Conservation (phyloP, 2,888 invertebrate genomes). For the Amphiduros pacificus region DNA sequence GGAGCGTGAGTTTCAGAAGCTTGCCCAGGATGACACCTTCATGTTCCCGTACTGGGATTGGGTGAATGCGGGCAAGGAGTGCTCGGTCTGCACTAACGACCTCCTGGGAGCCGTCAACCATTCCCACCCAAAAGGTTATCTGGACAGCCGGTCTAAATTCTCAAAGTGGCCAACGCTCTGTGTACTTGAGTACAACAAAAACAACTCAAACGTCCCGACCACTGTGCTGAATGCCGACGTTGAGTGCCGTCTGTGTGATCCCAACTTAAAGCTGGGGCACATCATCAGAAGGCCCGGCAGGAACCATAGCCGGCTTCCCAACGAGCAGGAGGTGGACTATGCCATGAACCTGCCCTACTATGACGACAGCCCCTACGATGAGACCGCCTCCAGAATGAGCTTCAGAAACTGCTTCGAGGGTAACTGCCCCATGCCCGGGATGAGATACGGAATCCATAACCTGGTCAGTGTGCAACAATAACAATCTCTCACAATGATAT, state of each 20-base stretch:
- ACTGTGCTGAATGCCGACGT: too few relatives aligned
- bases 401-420: constrained; percentile 20
- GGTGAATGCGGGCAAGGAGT: constrained; percentile 3
- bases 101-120: constrained; percentile 15
- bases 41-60: constrained; percentile 19
- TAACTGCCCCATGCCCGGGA: constrained; percentile 1
- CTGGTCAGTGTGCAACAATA: constrained; percentile 5
- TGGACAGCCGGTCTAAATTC: background rate
- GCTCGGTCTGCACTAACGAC: constrained; percentile 22
- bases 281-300: constrained; percentile 6
- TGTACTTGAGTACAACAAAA: background rate
- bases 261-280: background rate
- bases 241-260: background rate
- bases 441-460: constrained; percentile 7
- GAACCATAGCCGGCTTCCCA: background rate
- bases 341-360: background rate
- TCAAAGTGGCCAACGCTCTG: background rate
- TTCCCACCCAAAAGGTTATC: background rate
- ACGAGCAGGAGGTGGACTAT: constrained; percentile 1
- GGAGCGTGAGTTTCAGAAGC: constrained; percentile 16
- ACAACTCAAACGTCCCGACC: too few relatives aligned
- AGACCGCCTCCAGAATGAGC: background rate
- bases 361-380: constrained; percentile 12
- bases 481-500: too few relatives aligned
- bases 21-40: constrained; percentile 12